Base-by-base conservation (phyloP, 2,797 vertebrate genomes). In the Bovichtus variegatus region DNA sequence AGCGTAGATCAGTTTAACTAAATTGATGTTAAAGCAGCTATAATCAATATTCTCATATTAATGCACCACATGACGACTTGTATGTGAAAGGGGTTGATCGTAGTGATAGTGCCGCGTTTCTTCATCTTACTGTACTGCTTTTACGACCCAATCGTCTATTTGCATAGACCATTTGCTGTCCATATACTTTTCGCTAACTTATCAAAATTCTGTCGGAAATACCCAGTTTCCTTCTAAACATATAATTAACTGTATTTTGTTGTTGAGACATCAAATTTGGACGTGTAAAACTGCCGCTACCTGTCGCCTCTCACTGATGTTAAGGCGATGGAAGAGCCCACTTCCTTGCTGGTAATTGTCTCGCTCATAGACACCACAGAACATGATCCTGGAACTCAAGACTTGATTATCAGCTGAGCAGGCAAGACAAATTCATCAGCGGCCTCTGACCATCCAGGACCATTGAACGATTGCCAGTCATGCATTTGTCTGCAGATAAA, bases 371-470 rank as follows among this genome's bases (percentile, higher is more conserved):
- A 72, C 77, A 69, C 19, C 34, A 38, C 41, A 25, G 2, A 66
- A 63, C 44, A 59, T 57, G 60, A 70, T 54, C 55, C 40, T n/a
- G 41, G 19, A 51, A 71, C 44, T 31, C 7, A 27, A 21, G 25
- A 46, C 54, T 63, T 55, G 54, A 79, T 81, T 38, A 81, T 82
- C 34, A 78, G 46, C 69, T 36, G 36, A 76, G 54, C 55, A n/a
- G 46, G 50, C 50, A 70, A 61, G 49, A 75, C 63, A 38, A 68
- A 74, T 64, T 62, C 72, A 76, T 76, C 57, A 71, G 38, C 10
- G 1, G 31, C 31, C n/a, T 16, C 0, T 34, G 31, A 55, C 72
- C 58, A 11, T 67, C 34, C 66, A 68, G 49, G 12, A 78, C 29
- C 40, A 1, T 63, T 57, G 38, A 69, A 41, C 18, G 47, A 75